Conservation (phyloP, 2,113 vertebrate species). For the Poeciliopsis retropinna region DNA sequence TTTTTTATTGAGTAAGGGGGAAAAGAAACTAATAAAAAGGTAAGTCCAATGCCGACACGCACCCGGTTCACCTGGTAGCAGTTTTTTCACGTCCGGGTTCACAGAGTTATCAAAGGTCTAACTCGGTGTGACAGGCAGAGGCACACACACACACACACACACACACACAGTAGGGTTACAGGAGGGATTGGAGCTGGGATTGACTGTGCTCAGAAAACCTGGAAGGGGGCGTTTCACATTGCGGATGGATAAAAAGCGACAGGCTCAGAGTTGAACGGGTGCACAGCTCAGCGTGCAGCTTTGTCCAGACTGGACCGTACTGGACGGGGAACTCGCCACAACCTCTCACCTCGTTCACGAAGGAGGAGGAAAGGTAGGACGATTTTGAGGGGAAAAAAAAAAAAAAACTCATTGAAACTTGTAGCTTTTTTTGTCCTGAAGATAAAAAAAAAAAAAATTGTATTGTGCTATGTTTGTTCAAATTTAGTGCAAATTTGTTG, state of each 20-base stretch:
- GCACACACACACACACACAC: not conserved
- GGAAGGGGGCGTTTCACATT: slow-evolving; percentile 81
- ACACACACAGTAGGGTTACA: slow-evolving; percentile 24
- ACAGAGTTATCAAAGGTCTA: slow-evolving; percentile 84
- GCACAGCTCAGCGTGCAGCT: slow-evolving; percentile 79
- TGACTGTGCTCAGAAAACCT: slow-evolving; percentile 85
- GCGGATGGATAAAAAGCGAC: slow-evolving; percentile 90
- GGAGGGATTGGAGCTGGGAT: slow-evolving; percentile 49
- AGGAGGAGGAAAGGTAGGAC: slow-evolving; percentile 22
- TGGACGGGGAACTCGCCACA: slow-evolving; percentile 66
- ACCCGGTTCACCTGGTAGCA: slow-evolving; percentile 74
- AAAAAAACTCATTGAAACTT: slow-evolving; percentile 18
- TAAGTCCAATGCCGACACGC: slow-evolving; percentile 24
- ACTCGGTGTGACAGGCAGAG: slow-evolving; percentile 83
- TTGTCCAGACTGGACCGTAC: slow-evolving; percentile 66
- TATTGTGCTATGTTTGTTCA: not conserved
- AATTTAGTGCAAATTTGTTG: not conserved
- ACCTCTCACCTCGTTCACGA: slow-evolving; percentile 66
- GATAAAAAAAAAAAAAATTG: not conserved
- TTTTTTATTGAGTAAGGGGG: no score
- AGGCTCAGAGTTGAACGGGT: slow-evolving; percentile 86
- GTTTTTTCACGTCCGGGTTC: slow-evolving; percentile 83
- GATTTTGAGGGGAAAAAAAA: slow-evolving; percentile 1
- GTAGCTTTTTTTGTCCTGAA: not conserved
- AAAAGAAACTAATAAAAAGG: no score